phyloP scores from a whole-genome alignment of 2,888 invertebrate species.

The Cheilosia pagana region DNA sequence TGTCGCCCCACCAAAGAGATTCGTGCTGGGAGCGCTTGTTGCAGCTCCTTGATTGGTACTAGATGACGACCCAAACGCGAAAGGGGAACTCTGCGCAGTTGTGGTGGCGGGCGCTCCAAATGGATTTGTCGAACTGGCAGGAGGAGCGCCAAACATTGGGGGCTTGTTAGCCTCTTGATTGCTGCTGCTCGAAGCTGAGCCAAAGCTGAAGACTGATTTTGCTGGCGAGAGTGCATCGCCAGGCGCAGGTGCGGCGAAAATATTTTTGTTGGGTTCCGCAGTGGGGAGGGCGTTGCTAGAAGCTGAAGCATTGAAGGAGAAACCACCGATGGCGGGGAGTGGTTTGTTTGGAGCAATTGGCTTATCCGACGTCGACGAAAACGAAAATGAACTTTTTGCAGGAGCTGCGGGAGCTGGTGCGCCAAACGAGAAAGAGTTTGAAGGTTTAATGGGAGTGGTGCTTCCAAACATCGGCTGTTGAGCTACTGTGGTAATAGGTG shows the following conservation, averaged over 20 bases:
- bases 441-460: conserved; percentile 37
- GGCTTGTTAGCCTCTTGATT: conserved; percentile 20
- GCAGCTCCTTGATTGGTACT: conserved; percentile 25
- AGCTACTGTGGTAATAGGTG: not conserved
- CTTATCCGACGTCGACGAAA: conserved; percentile 36
- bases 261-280: conserved; percentile 58
- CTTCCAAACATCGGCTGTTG: conserved; percentile 35
- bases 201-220: conserved; percentile 77
- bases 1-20: conserved; percentile 29
- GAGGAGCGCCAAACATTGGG: conserved; percentile 34
- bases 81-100: conserved; percentile 48
- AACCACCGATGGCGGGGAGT: conserved; percentile 68
- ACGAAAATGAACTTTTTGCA: conserved; percentile 26
- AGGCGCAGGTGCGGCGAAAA: conserved; percentile 72
- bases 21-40: conserved; percentile 16
- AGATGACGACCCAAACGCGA: conserved; percentile 50
- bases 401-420: conserved; percentile 24
- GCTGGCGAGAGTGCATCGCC: conserved; percentile 26
- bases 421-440: conserved; percentile 61
- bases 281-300: conserved; percentile 36
- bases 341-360: conserved; percentile 36
- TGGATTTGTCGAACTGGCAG: conserved; percentile 69
- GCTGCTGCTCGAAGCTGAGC: conserved; percentile 46
- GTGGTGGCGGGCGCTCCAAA: conserved; percentile 76
- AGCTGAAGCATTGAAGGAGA: conserved; percentile 43